Conservation (phyloP, 2,113 vertebrate genomes). For the Toxotes chatareus region DNA sequence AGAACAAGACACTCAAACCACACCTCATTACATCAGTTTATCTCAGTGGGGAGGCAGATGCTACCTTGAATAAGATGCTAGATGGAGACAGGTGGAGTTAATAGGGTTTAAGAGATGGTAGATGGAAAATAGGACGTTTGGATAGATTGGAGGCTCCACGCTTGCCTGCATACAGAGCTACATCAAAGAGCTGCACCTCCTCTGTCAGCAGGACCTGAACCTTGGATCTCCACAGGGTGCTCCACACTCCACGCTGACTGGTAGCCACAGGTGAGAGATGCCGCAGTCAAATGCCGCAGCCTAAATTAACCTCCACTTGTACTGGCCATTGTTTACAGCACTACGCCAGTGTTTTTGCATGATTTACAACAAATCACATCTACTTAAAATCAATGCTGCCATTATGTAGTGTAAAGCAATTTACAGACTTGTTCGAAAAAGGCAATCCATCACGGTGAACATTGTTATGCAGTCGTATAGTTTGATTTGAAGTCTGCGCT, state of each 20-base stretch:
- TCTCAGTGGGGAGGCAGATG: conserved; percentile 35
- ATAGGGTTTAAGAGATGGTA: conserved; percentile 33
- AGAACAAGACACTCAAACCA: conserved; percentile 34
- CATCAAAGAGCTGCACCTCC: conserved; percentile 49
- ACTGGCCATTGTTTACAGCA: not conserved
- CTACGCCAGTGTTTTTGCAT: not conserved
- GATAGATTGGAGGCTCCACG: not conserved
- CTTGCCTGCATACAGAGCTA: conserved; percentile 3
- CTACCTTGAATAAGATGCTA: conserved; percentile 27
- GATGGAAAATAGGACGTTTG: conserved; percentile 22
- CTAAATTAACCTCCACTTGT: not conserved
- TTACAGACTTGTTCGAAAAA: not conserved
- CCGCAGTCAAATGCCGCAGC: conserved; percentile 11
- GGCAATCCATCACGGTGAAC: not conserved
- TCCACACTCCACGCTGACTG: not conserved
- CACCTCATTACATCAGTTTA: conserved; percentile 60
- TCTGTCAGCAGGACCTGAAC: conserved; percentile 14
- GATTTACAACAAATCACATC: not conserved
- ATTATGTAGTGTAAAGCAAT: not conserved
- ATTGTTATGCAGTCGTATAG: not conserved
- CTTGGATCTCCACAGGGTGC: conserved; percentile 57
- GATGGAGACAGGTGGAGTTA: conserved; percentile 35
- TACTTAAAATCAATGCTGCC: not conserved
- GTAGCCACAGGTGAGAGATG: conserved; percentile 16
- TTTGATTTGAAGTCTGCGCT: not conserved